Base-by-base conservation (phyloP, 37 sponge, comb jelly and placozoan species). In the Chondrosia reniformis region DNA sequence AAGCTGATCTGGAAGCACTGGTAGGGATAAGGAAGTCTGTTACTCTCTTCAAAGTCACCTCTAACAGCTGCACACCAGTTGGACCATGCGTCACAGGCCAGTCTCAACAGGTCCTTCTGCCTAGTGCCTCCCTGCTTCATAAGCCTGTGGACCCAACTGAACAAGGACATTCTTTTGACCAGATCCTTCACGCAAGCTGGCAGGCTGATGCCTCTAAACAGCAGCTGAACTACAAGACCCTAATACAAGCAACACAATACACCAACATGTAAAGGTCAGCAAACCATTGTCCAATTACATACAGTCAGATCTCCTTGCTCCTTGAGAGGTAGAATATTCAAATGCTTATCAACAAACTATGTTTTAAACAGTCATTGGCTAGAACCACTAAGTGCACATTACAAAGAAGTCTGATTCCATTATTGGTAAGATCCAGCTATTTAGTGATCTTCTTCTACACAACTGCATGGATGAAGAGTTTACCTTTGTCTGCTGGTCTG, bases 181-280 rank as follows among this genome's bases (percentile, higher is more conserved):
- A 69, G 24, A 44, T 69, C 72, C 24, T 24, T 39, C 42, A 69
- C 17, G 4, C 42, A 21, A 9, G 5, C 37, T 30, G 41, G 38
- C 1, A 69, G 72, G n/a, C 22, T 10, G 19, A 40, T 25, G 3
- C n/a, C 43, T 19, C 39, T 7, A 7, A 3, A 13, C 36, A 69
- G 43, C 72, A 69, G 36, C 72, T 69, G 41, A 21, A 69, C 42
- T 3, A 69, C 42, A 41, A 69, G 43, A 69, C 72, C 36, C 72
- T 69, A 44, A 1, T 19, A 24, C n/a, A 56, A 24, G 27, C 58
- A 56, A 17, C 15, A 17, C 58, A 56, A 6, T 3, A 28, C 58
- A 56, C 58, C n/a, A 56, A 56, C n/a, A 24, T 9, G 72, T 34
- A 30, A 30, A 59, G 61, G 28, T 19, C 6, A 59, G 61, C 61